Evolutionary conservation across 2,888 invertebrate species (phyloP), one percentile per base, ranked within the genome.

Genomic region (Congeria kusceri): DNA sequence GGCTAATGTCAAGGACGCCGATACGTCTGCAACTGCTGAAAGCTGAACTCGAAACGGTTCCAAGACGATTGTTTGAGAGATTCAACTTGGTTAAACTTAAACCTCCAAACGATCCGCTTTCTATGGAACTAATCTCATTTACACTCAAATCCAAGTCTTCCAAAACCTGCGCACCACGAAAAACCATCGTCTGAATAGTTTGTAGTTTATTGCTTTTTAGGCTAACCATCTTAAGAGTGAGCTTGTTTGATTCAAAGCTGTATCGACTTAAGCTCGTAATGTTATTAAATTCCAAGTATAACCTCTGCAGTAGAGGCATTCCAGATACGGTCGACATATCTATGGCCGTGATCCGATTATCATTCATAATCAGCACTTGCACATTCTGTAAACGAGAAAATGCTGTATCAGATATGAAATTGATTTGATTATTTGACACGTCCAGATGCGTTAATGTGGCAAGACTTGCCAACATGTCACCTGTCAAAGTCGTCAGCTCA

Each of bases 21-120:
- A 90, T 84, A 59, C 83, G 81, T 62, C 77, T 68, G 3, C 73
- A 74, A 15, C 85, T 85, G 44, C 77, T 71, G 46, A 90, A 88
- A 59, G 84, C 84, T 9, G 75, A 73, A 25, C 82, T 67, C 29
- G 76, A 79, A 20, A 90, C 72, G 61, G 83, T 73, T 2, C 74
- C 75, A 15, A 90, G 68, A 29, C 82, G 64, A 70, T 90, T 90
- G 9, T 82, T 74, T 28, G 77, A 67, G 28, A 90, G 73, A 20
- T 66, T 67, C 15, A 89, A 73, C 18, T 79, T 70, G 7, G 86
- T 83, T 65, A 90, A 64, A 49, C 80, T 69, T 5, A 89, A 71
- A n/a, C 82, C 84, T 7, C 67, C 67, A 57, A 90, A 88, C 3
- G 88, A 74, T 47, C 80, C 74, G 23, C 72, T 77, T 3, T 83